Conservation (phyloP, 2,888 invertebrate species). For the Sphaerophoria rueppellii region DNA sequence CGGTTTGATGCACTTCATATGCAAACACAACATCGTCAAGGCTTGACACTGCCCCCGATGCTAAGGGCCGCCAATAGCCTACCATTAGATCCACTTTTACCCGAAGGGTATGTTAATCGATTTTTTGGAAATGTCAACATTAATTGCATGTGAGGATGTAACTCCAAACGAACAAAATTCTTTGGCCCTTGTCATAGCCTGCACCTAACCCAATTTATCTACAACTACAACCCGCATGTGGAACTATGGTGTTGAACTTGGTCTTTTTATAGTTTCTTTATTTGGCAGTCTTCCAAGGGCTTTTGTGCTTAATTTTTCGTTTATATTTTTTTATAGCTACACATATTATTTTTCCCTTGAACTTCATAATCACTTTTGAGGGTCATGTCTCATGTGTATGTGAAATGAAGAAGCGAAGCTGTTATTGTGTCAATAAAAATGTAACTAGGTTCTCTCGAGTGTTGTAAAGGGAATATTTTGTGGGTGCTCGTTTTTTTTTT, state of each 20-base stretch:
- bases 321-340: background rate
- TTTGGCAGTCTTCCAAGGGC: conserved; percentile 66
- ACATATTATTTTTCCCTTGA: conserved; percentile 42
- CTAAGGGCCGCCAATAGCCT: background rate
- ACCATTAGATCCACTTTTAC: background rate
- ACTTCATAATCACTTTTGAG: conserved; percentile 66
- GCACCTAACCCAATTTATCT: background rate
- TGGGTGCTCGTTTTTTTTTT: background rate
- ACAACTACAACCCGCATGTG: background rate
- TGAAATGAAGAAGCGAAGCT: conserved; percentile 46
- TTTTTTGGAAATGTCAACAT: conserved; percentile 48
- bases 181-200: background rate
- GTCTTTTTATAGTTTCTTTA: conserved; percentile 22
- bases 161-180: conserved; percentile 2
- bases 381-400: conserved; percentile 56
- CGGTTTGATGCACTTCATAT: conserved; percentile 45
- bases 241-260: background rate
- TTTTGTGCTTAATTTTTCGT: conserved; percentile 26
- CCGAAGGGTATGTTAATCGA: conserved; percentile 39
- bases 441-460: conserved; percentile 65
- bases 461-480: conserved; percentile 46
- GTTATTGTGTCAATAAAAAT: conserved; percentile 63
- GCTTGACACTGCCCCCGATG: conserved; percentile 25
- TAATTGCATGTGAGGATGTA: conserved; percentile 14
- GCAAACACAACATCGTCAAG: conserved; percentile 4